Base-by-base conservation (phyloP, 1,140 invertebrate genomes). In the Sinella curviseta region DNA sequence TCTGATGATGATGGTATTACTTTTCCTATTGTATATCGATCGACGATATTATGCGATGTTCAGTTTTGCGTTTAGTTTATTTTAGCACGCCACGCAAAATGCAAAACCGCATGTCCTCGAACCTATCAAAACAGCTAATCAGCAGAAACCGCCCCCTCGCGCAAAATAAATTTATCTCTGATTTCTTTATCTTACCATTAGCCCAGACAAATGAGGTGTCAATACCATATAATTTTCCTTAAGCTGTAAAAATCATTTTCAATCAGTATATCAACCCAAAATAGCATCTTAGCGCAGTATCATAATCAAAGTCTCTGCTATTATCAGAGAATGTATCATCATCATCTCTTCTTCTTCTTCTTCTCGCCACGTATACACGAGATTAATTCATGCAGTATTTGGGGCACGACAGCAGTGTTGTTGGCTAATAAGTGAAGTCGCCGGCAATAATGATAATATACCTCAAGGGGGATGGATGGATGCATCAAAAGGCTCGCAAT, bases 221-320 rank as follows among this genome's bases (percentile, higher is more conserved):
- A 70, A 70, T 70, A 70, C 65, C 65, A 70, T 70, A 30, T 70
- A 70, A 33, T 33, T 70, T 70, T 70, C 65, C 31, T 70, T 2
- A 31, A 70, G 65, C 65, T 70, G 65, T 31, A 70, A 70, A 70
- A 31, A 60, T 60, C 55, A 26, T 60, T 70, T 70, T 70, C 65
- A 70, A 70, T 70, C 65, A 70, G 65, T 70, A 4, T n/a, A 70
- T 70, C 65, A 70, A 24, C 28, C 30, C 31, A 70, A 70, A 33
- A 70, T 12, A 70, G 26, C 31, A 70, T 70, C 65, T 4, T 17
- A 48, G 39, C 39, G 17, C 39, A 48, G 39, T 48, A n/a, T n/a
- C n/a, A n/a, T n/a, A n/a, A n/a, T n/a, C 39, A 48, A 48, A 48
- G 39, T 48, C 4, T 8, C 39, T 48, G 17, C 4, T 48, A 48